Evolutionary conservation across 2,797 vertebrate genomes (phyloP).

Genomic region (Propithecus deckenii): DNA sequence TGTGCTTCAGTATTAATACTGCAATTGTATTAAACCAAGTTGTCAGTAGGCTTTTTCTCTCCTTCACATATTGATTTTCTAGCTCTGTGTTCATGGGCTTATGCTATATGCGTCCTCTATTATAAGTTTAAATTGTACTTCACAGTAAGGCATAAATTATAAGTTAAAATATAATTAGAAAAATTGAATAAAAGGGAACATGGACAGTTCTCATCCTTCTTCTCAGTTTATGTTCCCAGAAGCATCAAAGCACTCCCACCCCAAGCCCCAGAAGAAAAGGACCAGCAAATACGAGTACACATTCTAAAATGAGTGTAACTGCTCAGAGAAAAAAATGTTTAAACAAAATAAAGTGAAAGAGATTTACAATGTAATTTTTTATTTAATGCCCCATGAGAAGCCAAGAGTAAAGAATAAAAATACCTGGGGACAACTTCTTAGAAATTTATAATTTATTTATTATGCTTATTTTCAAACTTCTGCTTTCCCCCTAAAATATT

Average conservation of each 20-base stretch:
- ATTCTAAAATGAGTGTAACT: background rate
- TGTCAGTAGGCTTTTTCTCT: background rate
- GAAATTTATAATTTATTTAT: slow-evolving; percentile 64
- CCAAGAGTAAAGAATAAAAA: background rate
- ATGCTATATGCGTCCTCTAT: background rate
- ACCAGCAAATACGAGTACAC: background rate
- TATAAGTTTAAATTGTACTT: background rate
- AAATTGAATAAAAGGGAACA: background rate
- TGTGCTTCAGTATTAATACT: background rate
- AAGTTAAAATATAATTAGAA: slow-evolving; percentile 45
- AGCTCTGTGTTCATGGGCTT: background rate
- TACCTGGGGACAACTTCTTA: slow-evolving; percentile 43
- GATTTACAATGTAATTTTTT: background rate
- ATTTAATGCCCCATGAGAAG: background rate
- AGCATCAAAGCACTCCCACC: background rate
- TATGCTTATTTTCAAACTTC: slow-evolving; percentile 53
- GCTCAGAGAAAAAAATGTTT: background rate
- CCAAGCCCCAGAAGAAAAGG: background rate
- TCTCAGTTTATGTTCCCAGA: background rate
- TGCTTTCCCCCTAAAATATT: slow-evolving; percentile 62
- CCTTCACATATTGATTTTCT: background rate
- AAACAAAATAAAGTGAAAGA: background rate
- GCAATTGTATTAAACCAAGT: background rate
- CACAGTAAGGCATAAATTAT: background rate
- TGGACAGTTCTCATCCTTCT: background rate